Base-by-base conservation (phyloP, 2,888 invertebrate genomes). In the Magallana nippona region DNA sequence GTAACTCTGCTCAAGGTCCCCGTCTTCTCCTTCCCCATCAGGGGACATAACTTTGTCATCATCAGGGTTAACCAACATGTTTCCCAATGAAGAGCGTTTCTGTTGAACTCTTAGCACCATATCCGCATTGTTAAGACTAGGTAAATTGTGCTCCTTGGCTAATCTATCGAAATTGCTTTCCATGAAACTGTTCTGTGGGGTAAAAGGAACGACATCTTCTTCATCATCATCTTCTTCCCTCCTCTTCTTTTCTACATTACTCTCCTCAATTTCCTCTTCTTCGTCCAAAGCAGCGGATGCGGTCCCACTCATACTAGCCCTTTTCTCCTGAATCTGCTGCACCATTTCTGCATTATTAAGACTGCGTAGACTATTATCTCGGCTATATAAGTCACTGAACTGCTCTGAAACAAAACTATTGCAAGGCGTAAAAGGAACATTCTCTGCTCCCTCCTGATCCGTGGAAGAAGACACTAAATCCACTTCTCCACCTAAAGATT, bases 291-390 rank as follows among this genome's bases (percentile, higher is more conserved):
- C 79, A 3, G 22, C 8, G 44, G 44, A 44, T 44, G 44, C 22
- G n/a, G 57, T 78, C 79, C 60, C 83, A 27, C 77, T 80, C 78
- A 86, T 80, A 5, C 85, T 88, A 11, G 87, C 85, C 32, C 89
- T 57, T 60, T 94, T 94, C 57, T 91, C 92, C 79, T 94, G 93
- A n/a, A 95, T 94, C 84, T 93, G 93, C 84, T 94, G 92, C 81
- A 94, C 93, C 94, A 95, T 94, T 86, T 95, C 95, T 1, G 94
- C 92, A 80, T 92, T 94, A 89, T 94, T 94, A 89, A 95, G 94
- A 84, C 94, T 94, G 10, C 94, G 95, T 13, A 95, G 90, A 58
- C 79, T 82, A 58, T 83, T 84, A 79, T 89, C 88, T 13, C 82
- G 84, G n/a, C 56, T 55, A 13, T 83, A 78, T 58, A 82, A 63